phyloP scores from a whole-genome alignment of 53 echinoderm and acorn worm species.

The Luidia sarsii region DNA sequence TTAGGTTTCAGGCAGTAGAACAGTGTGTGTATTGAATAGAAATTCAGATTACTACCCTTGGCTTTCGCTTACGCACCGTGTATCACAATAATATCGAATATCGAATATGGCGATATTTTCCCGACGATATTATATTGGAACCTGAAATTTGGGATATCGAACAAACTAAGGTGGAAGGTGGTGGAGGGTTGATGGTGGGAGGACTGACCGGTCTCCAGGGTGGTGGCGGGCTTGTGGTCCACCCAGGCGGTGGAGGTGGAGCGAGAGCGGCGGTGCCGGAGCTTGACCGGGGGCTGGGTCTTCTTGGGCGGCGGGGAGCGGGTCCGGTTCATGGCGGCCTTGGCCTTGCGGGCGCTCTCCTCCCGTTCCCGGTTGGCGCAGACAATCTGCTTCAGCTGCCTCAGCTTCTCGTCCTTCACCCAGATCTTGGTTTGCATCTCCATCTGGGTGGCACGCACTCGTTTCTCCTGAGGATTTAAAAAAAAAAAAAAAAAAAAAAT shows the following conservation, averaged over 20 bases:
- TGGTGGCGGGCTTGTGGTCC: constrained; percentile 87
- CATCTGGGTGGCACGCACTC: constrained; percentile 78
- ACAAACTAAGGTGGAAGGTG: no score
- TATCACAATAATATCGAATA: no score
- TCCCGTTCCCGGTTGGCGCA: constrained; percentile 64
- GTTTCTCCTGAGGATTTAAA: constrained; percentile 82
- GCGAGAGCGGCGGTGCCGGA: constrained; percentile 83
- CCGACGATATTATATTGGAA: no score
- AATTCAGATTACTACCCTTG: no score
- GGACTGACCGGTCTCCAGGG: constrained; percentile 87
- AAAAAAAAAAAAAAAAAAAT: background rate
- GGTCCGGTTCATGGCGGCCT: constrained; percentile 70
- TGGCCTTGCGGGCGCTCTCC: constrained; percentile 53
- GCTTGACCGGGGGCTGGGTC: constrained; percentile 75
- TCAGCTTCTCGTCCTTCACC: constrained; percentile 93
- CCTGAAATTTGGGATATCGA: no score
- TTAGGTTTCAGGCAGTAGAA: no score
- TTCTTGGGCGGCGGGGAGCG: constrained; percentile 81
- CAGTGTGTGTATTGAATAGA: no score
- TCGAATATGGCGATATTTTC: no score
- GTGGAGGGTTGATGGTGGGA: no score
- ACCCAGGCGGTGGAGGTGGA: constrained; percentile 85
- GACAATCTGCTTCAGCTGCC: constrained; percentile 96
- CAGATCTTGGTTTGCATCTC: constrained; percentile 95
- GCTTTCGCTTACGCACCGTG: no score